These are phyloP conservation scores for Gila robusta DNA, from an alignment of 2,797 vertebrate genomes.

Conservation along the genomic window DNA sequence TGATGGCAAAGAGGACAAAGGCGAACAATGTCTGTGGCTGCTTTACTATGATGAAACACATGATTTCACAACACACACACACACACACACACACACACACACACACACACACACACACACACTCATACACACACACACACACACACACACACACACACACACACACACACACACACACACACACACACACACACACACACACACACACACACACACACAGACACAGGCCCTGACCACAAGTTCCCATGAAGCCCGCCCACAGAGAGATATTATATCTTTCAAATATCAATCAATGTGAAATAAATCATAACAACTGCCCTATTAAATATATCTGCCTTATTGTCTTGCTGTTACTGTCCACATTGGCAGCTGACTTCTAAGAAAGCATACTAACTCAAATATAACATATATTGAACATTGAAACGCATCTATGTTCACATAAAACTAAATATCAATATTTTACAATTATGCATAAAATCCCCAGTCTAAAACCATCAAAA, in stretches of 20 bases:
- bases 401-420: no score
- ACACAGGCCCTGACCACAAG: conserved; percentile 12
- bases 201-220: conserved; percentile 39
- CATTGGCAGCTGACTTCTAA: neutral
- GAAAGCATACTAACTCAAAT: neutral
- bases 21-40: conserved; percentile 32
- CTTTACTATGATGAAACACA: conserved; percentile 27
- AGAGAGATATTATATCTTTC: conserved; percentile 23
- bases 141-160: conserved; percentile 42
- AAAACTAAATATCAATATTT: neutral
- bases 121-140: conserved; percentile 41
- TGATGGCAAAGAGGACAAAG: conserved; percentile 33
- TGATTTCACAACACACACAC: conserved; percentile 19
- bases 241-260: conserved; percentile 33
- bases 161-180: conserved; percentile 40
- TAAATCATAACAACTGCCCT: conserved; percentile 3
- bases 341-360: neutral
- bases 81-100: no score
- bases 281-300: conserved; percentile 31
- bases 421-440: neutral
- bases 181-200: conserved; percentile 9
- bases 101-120: no score
- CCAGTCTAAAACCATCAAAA: neutral
- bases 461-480: neutral
- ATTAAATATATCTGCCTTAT: neutral